Conservation (phyloP, 2,888 invertebrate genomes). For the Lymantria dispar region DNA sequence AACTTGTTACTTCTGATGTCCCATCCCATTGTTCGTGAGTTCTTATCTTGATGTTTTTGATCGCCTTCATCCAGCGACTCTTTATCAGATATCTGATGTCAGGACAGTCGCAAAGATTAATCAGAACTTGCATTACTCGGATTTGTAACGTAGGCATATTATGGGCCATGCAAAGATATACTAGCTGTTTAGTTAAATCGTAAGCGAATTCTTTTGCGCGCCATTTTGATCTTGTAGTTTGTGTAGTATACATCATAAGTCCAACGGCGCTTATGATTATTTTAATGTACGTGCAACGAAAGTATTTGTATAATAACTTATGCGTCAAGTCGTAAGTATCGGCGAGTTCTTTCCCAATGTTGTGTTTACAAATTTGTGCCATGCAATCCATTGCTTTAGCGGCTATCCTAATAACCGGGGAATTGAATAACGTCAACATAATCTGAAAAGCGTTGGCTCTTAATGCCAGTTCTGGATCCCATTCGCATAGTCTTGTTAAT, state of each 20-base stretch:
- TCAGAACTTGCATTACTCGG: slow-evolving; percentile 57
- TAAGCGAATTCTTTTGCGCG: slow-evolving; percentile 56
- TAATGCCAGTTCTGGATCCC: slow-evolving; percentile 55
- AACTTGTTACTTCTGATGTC: slow-evolving; percentile 51
- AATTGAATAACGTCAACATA: slow-evolving; percentile 51
- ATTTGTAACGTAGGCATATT: slow-evolving; percentile 59
- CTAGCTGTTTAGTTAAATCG: slow-evolving; percentile 50
- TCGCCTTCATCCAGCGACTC: slow-evolving; percentile 43
- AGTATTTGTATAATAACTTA: slow-evolving; percentile 35
- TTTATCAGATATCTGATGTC: slow-evolving; percentile 61
- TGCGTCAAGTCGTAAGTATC: slow-evolving; percentile 61
- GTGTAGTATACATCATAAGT: slow-evolving; percentile 57
- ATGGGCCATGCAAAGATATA: slow-evolving; percentile 42
- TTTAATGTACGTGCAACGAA: slow-evolving; percentile 39
- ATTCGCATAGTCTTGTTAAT: slow-evolving; percentile 52
- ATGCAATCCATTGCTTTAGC: slow-evolving; percentile 63
- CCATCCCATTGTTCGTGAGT: slow-evolving; percentile 67
- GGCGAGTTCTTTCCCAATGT: slow-evolving; percentile 56
- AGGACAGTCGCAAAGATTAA: slow-evolving; percentile 69
- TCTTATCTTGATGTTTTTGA: slow-evolving; percentile 45
- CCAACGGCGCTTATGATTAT: slow-evolving; percentile 55
- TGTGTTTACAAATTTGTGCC: slow-evolving; percentile 65
- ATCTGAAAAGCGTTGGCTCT: slow-evolving; percentile 64
- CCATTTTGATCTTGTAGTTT: slow-evolving; percentile 69
- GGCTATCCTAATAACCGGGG: slow-evolving; percentile 47